Evolutionary conservation across 1,140 invertebrate species (phyloP), one percentile per base, ranked within the genome.

Genomic region (Apocrypta bakeri): DNA sequence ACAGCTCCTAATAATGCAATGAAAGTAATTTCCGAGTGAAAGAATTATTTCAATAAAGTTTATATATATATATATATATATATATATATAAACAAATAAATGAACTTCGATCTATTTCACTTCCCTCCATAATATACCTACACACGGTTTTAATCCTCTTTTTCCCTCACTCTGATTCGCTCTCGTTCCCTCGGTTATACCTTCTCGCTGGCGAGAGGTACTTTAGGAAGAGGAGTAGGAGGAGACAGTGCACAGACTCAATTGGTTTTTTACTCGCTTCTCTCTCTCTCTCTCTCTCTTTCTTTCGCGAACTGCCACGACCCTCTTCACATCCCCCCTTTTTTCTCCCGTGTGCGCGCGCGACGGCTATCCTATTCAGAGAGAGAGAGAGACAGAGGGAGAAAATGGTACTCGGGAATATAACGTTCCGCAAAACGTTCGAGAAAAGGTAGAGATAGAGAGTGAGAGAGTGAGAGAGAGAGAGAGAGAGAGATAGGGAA

Each of bases 231-330:
- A 80, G 81, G 81, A 33, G 74, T 33, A 25, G 63, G 48, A 31
- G 29, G 31, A 33, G 85, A 83, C 80, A 86, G 84, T 88, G 89
- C 90, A 91, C 89, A 90, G 90, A 91, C 89, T 90, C 90, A 90
- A 91, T 91, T 91, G 90, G 87, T 91, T 91, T 91, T 91, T 91
- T 90, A 89, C 90, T 90, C 86, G 85, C 83, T 83, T 86, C 86
- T 81, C 29, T n/a, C 21, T 56, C 48, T 56, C 48, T 17, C 48
- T 56, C 48, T 56, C 48, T n/a, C 48, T 56, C 42, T 48, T 17
- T 48, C 14, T 17, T 21, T 56, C 48, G 48, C 79, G 77, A 84
- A 79, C 83, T 74, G 73, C 79, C 76, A 75, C 79, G 75, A 79
- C 82, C 83, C 86, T 85, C 82, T 83, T 86, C 85, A 85, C 84